Base-by-base conservation (phyloP, 2,888 invertebrate genomes). In the Brenthis daphne region DNA sequence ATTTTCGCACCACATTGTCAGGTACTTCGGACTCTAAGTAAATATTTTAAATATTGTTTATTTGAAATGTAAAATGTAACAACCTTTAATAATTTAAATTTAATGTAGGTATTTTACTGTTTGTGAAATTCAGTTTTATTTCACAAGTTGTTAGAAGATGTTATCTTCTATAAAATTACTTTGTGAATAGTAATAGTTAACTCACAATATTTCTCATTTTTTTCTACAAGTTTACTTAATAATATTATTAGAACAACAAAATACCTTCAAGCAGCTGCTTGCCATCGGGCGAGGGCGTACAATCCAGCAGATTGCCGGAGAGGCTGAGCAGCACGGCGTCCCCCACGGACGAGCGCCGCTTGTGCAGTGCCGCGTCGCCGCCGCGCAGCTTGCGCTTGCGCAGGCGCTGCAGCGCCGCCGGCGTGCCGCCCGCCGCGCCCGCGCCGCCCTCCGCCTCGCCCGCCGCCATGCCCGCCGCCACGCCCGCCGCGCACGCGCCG, bases 261-360 rank as follows among this genome's bases (percentile, higher is more conserved):
- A 29, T 54, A 92, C 93, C 93, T 83, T 94, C 94, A 0, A 93
- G 81, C 53, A 94, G 79, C 75, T 93, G 94, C 77, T 93, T 93
- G 75, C 95, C 95, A 77, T 96, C 96, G 2, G 97, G 97, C 87
- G 97, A 96, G 65, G 96, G 94, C 65, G 98, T 98, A 80, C 96
- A 96, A 85, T 98, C 98, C 74, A 98, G 94, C 86, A 98, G 96
- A 78, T 98, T 98, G 48, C 96, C 97, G 75, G 97, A 97, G 66
- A 97, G 95, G 75, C 97, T 97, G 69, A 98, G 94, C 71, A 96
- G 94, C 50, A 96, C 97, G 58, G 97, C 96, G 89, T 98, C 98
- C 77, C 96, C 96, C 58, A 97, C 95, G 8, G 97, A 97, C 1
- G 98, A 97, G 73, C 98, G 95, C 37, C 98, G 94, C 88, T 98